Base-by-base conservation (phyloP, 2,797 vertebrate species). In the Caiman crocodilus region DNA sequence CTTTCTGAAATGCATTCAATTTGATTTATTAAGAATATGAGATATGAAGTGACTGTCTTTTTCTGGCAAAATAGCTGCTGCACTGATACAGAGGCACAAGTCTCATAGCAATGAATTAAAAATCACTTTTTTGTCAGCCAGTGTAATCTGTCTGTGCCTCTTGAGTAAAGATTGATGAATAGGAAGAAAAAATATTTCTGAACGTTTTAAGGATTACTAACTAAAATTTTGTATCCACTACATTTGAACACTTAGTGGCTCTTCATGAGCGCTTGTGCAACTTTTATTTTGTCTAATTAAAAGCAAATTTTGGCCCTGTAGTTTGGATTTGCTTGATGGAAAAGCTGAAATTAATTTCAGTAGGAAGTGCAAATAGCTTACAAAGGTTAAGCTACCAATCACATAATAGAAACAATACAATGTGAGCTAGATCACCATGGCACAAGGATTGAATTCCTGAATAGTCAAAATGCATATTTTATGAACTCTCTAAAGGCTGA, bases 21-120 rank as follows among this genome's bases (percentile, higher is more conserved):
- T 88, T 81, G 73, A 77, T 88, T 92, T 79, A 63, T 93, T 61
- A 87, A 87, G 26, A 69, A 77, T 78, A 20, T 50, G 67, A 82
- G n/a, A 26, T 28, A 55, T 14, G 58, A 88, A 3, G 5, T 32
- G 8, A 56, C 23, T 75, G 14, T 73, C 59, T 28, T 89, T 65
- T 12, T 89, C 42, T 78, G 50, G 28, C 61, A n/a, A 28, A 73
- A 50, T 23, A 73, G 15, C n/a, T 81, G n/a, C 82, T 84, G 5
- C 32, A 23, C 25, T 89, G 78, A 76, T 81, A 71, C 21, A 74
- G 56, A 71, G 69, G 28, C 30, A 75, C 16, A 78, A 18, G 7
- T 28, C 11, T 71, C 67, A 32, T 35, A 56, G n/a, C 15, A 84
- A 55, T 69, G 71, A 77, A 84, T 84, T 56, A 76, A 16, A 18